These are phyloP conservation scores for Neoitamus cyanurus DNA, from an alignment of 2,888 invertebrate genomes.

Conservation along the genomic window DNA sequence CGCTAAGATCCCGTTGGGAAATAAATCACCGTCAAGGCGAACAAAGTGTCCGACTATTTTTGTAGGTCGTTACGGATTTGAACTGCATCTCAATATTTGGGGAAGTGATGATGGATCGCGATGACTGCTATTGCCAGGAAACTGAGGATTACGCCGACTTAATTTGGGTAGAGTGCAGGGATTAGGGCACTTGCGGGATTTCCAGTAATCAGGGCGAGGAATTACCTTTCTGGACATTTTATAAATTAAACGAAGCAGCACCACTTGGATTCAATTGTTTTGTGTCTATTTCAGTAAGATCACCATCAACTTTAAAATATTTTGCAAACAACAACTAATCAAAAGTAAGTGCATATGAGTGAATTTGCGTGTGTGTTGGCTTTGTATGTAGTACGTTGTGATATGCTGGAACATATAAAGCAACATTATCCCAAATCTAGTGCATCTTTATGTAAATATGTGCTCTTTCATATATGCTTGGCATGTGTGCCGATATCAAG, in stretches of 20 bases:
- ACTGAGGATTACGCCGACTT: background rate
- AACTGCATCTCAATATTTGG: background rate
- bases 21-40: constrained; percentile 40
- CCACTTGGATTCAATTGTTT: background rate
- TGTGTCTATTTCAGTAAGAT: too few species aligned
- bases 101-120: constrained; percentile 16
- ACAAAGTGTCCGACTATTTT: constrained; percentile 28
- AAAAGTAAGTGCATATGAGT: too few species aligned
- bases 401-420: too few species aligned
- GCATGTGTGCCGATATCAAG: too few species aligned
- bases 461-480: too few species aligned
- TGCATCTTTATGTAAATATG: too few species aligned
- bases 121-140: background rate
- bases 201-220: background rate
- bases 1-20: constrained; percentile 15
- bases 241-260: background rate
- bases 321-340: too few species aligned
- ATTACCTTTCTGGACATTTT: background rate
- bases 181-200: background rate
- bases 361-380: too few species aligned
- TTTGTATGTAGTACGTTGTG: too few species aligned
- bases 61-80: constrained; percentile 16
- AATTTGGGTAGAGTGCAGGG: background rate
- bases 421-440: too few species aligned
- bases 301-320: too few species aligned